Evolutionary conservation across 2,888 invertebrate genomes (phyloP), one percentile per base, ranked within the genome.

Genomic region (Lacanobia wlatinum): DNA sequence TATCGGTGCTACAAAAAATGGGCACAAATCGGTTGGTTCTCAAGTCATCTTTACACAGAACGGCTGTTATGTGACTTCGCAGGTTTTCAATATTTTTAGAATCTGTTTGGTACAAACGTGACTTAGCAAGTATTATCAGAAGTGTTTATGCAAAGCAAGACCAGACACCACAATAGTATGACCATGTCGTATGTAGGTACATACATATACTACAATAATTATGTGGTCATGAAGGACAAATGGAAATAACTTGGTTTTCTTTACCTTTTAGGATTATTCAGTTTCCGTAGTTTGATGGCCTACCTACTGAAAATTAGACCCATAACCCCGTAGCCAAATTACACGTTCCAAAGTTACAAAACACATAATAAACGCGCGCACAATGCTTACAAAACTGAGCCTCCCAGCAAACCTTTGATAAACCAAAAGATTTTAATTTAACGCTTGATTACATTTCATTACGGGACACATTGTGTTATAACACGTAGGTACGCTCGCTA

Each of bases 381-480:
- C 61, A 84, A 81, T 71, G 70, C 73, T 60, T 63, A 75, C 60
- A 53, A 58, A 50, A 50, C 65, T 48, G 60, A 62, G 68, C 64
- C 68, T 76, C 62, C 75, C 62, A 76, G 81, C 78, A 78, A 80
- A 82, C 82, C 79, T 84, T 89, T 87, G 87, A 90, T 90, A 89
- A 87, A 88, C 84, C 78, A 83, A 88, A 88, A 89, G 87, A 89
- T 89, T 92, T 92, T 93, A 92, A 93, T 93, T 93, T 93, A 87
- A 87, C 91, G 93, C 91, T 90, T 90, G 91, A 92, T 92, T 91
- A 92, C 90, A 90, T 92, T 93, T 91, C 87, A 93, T 92, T 92
- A 92, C 85, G 86, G 89, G 88, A 85, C 91, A 92, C 90, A 92
- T 90, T 91, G 89, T 89, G 90, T 89, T 91, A 88, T 90, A 91